These are phyloP conservation scores for Lagria hirta DNA, from an alignment of 2,888 invertebrate species.

Conservation along the genomic window DNA sequence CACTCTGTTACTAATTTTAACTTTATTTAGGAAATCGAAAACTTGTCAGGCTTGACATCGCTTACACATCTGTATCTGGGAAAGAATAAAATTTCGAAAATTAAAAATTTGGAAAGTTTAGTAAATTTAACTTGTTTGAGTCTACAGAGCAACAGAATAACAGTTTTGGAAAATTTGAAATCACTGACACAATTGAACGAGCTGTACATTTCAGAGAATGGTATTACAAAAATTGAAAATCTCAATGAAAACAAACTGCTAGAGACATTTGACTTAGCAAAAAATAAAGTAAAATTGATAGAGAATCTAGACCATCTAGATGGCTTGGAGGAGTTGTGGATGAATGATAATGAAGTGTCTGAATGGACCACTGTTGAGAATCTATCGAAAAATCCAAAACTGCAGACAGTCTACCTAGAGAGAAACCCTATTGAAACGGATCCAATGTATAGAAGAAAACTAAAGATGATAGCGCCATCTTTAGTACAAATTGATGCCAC, in stretches of 20 bases:
- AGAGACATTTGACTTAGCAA: constrained; percentile 87
- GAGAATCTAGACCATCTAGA: constrained; percentile 75
- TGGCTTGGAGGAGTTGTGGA: constrained; percentile 92
- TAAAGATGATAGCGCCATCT: constrained; percentile 83
- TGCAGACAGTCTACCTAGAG: constrained; percentile 90
- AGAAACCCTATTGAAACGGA: constrained; percentile 85
- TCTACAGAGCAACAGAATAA: constrained; percentile 87
- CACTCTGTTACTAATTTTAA: neutral
- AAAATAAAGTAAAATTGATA: constrained; percentile 79
- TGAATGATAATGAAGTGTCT: constrained; percentile 86
- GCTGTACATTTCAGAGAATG: constrained; percentile 93
- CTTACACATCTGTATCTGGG: constrained; percentile 84
- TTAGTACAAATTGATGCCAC: constrained; percentile 95
- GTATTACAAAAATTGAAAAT: constrained; percentile 77
- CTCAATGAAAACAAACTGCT: constrained; percentile 68
- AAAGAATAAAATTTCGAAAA: constrained; percentile 90
- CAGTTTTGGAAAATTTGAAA: constrained; percentile 83
- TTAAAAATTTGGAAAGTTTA: constrained; percentile 77
- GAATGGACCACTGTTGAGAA: constrained; percentile 84
- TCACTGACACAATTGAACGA: constrained; percentile 75
- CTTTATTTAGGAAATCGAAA: constrained; percentile 73
- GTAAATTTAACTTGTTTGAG: constrained; percentile 77
- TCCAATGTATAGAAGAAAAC: constrained; percentile 86
- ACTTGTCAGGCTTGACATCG: constrained; percentile 73
- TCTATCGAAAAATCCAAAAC: constrained; percentile 66